Percentiles rank a stretch among this genome's conserved stretches.
phyloP scores from a whole-genome alignment of 37 sponge, comb jelly and placozoan genomes.

The Geodia barretti region DNA sequence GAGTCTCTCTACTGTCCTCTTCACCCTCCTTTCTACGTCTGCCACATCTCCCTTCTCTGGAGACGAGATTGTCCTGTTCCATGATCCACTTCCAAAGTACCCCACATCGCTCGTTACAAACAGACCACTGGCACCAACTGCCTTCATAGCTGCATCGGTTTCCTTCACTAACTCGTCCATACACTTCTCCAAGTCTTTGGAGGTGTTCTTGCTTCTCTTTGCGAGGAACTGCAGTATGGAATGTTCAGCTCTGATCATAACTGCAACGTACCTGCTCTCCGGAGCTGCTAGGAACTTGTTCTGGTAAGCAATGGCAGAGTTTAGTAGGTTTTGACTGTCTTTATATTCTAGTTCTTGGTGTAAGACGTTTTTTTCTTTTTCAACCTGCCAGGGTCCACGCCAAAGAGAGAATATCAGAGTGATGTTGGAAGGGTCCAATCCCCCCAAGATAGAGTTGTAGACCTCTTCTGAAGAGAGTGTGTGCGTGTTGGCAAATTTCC shows the following conservation, averaged over 20 bases:
- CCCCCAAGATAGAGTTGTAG: neutral
- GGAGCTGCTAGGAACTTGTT: neutral
- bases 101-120: conserved; percentile 16
- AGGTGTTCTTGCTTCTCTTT: neutral
- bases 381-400: conserved; percentile 12
- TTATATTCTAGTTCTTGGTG: neutral
- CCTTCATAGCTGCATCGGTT: neutral
- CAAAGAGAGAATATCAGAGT: conserved; percentile 13
- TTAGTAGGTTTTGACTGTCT: neutral
- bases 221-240: neutral
- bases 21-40: neutral
- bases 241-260: conserved; percentile 22
- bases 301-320: neutral
- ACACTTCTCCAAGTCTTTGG: neutral
- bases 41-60: neutral
- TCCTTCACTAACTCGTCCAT: neutral
- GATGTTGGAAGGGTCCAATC: neutral
- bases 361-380: no score
- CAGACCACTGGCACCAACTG: neutral
- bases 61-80: neutral
- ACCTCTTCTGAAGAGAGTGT: neutral
- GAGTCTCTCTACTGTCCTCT: neutral
- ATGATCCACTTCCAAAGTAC: conserved; percentile 10
- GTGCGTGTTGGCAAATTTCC: neutral
- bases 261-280: neutral